phyloP scores from a whole-genome alignment of 2,888 invertebrate genomes.

The Atethmia centrago region DNA sequence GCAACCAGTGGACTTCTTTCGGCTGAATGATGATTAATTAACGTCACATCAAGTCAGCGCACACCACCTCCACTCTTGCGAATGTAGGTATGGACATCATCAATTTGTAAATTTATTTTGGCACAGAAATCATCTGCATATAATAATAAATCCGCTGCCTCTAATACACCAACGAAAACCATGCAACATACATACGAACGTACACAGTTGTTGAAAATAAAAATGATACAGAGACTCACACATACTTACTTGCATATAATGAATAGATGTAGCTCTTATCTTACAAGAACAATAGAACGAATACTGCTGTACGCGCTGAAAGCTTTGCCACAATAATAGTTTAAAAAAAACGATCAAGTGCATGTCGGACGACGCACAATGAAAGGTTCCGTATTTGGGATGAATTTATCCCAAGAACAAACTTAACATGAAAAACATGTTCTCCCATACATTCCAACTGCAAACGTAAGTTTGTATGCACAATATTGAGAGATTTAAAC shows the following conservation, averaged over 20 bases:
- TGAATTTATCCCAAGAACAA: too few species aligned
- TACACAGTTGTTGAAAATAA: conserved; percentile 1
- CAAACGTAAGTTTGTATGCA: too few species aligned
- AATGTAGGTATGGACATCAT: not conserved
- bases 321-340: conserved; percentile 66
- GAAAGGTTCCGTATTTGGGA: too few species aligned
- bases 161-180: not conserved
- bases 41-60: not conserved
- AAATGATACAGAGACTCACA: conserved; percentile 20
- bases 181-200: not conserved
- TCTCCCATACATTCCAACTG: too few species aligned
- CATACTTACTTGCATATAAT: conserved; percentile 14
- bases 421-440: too few species aligned
- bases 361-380: too few species aligned
- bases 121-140: not conserved
- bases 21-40: not conserved
- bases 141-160: too few species aligned
- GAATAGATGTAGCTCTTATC: conserved; percentile 31
- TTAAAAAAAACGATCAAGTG: too few species aligned
- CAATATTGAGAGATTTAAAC: too few species aligned
- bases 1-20: not conserved
- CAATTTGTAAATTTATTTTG: not conserved
- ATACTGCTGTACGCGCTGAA: conserved; percentile 34
- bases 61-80: not conserved
- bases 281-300: conserved; percentile 54